Conservation (phyloP, 2,797 vertebrate species). For the Chelon auratus region DNA sequence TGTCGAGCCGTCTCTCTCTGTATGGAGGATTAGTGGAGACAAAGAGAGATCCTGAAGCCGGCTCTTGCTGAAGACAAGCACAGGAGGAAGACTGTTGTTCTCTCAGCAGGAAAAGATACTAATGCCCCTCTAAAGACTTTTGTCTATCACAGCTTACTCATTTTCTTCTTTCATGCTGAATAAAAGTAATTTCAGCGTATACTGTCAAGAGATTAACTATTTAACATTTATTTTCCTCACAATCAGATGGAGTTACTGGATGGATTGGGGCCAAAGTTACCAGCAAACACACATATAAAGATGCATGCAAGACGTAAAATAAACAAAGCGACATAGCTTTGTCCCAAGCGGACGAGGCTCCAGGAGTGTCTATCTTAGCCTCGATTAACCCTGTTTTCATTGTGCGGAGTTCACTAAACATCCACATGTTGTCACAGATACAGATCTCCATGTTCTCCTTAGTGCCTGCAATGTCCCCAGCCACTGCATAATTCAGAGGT, state of each 20-base stretch:
- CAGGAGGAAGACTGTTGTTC: conserved; percentile 55
- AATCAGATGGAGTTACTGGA: conserved; percentile 11
- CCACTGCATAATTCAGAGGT: conserved; percentile 62
- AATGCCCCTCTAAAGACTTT: conserved; percentile 53
- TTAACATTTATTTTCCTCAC: conserved; percentile 40
- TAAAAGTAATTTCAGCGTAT: conserved; percentile 37
- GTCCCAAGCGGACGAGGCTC: conserved; percentile 1
- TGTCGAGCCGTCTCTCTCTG: conserved; percentile 32
- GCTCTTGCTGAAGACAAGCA: conserved; percentile 41
- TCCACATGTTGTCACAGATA: conserved; percentile 47
- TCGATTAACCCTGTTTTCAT: conserved; percentile 22
- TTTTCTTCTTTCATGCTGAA: conserved; percentile 46
- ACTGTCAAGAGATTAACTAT: conserved; percentile 47
- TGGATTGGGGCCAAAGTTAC: background rate
- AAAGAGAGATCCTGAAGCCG: conserved; percentile 58
- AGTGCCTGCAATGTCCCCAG: conserved; percentile 26
- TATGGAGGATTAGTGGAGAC: conserved; percentile 70
- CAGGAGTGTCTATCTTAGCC: conserved; percentile 10
- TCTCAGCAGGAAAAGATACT: conserved; percentile 63
- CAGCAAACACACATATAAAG: background rate
- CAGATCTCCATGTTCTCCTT: conserved; percentile 37
- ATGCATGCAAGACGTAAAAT: background rate
- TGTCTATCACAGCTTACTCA: conserved; percentile 55
- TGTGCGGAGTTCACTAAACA: conserved; percentile 9
- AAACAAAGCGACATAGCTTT: conserved; percentile 2